Evolutionary conservation across 2,888 invertebrate genomes (phyloP).

Genomic region (Cheilosia urbana): DNA sequence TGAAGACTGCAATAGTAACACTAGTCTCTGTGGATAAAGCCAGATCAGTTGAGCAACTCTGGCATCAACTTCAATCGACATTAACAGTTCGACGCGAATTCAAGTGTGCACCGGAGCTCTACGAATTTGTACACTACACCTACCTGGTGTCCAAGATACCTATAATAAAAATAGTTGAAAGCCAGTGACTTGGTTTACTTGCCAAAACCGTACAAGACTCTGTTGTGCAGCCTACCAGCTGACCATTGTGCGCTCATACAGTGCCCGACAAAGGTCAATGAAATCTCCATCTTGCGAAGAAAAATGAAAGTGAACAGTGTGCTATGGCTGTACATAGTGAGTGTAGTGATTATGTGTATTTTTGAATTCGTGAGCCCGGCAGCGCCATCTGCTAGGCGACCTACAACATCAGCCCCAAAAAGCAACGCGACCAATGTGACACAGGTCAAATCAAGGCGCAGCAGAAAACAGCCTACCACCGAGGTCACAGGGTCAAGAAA

Average conservation of each 20-base stretch:
- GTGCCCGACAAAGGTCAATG: slow-evolving; percentile 60
- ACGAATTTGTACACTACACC: slow-evolving; percentile 10
- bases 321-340: slow-evolving; percentile 58
- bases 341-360: slow-evolving; percentile 54
- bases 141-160: neutral
- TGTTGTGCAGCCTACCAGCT: slow-evolving; percentile 15
- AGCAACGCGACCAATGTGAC: neutral
- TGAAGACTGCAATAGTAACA: slow-evolving; percentile 44
- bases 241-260: slow-evolving; percentile 43
- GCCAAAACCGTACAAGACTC: slow-evolving; percentile 39
- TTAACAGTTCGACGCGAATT: slow-evolving; percentile 63
- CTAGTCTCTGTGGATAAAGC: slow-evolving; percentile 11
- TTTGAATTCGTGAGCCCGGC: slow-evolving; percentile 46
- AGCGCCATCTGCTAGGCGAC: slow-evolving; percentile 33
- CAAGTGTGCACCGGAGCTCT: slow-evolving; percentile 58
- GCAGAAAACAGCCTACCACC: slow-evolving; percentile 26
- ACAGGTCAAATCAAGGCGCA: slow-evolving; percentile 22
- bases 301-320: slow-evolving; percentile 73
- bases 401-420: slow-evolving; percentile 39
- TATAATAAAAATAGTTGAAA: slow-evolving; percentile 15
- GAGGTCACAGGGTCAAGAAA: slow-evolving; percentile 29
- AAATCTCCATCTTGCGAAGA: slow-evolving; percentile 57
- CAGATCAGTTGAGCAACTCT: slow-evolving; percentile 65
- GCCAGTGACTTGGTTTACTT: slow-evolving; percentile 44
- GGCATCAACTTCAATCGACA: slow-evolving; percentile 63